phyloP scores from a whole-genome alignment of 1,140 invertebrate genomes.

The Alviniconcha marisindica region DNA sequence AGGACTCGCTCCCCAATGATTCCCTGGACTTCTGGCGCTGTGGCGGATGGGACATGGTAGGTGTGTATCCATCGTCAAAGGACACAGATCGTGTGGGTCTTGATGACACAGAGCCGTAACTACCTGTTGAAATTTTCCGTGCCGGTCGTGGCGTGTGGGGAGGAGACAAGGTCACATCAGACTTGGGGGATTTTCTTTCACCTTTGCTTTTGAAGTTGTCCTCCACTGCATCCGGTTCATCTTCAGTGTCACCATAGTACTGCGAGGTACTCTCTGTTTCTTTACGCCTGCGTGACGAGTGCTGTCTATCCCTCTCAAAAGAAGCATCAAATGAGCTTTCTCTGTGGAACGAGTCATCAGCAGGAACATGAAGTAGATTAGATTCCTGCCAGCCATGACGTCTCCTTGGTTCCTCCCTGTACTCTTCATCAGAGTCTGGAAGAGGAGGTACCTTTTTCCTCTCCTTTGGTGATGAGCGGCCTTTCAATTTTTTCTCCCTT shows the following conservation, averaged over 20 bases:
- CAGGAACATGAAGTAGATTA: background rate
- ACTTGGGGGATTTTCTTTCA: background rate
- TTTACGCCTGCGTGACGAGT: background rate
- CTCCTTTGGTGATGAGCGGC: slow-evolving; percentile 6
- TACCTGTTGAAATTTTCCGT: slow-evolving; percentile 15
- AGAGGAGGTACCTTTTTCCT: slow-evolving; percentile 19
- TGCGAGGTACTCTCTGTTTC: background rate
- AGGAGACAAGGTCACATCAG: background rate
- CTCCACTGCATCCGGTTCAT: background rate
- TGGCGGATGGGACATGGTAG: slow-evolving; percentile 18
- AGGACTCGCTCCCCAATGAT: slow-evolving; percentile 13
- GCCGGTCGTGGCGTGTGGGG: background rate
- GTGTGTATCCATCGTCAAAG: slow-evolving; percentile 25
- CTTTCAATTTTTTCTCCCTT: background rate
- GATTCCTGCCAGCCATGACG: background rate
- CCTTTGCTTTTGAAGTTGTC: background rate
- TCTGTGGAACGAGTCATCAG: slow-evolving; percentile 3
- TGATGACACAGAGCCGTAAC: background rate
- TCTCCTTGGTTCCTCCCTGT: slow-evolving; percentile 16
- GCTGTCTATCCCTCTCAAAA: background rate
- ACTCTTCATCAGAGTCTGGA: background rate
- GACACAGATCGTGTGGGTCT: slow-evolving; percentile 7
- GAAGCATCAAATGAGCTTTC: background rate
- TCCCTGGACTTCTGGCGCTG: background rate
- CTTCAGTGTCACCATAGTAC: background rate